Evolutionary conservation across 1,140 invertebrate genomes (phyloP).

Genomic region (Mamestra configurata): DNA sequence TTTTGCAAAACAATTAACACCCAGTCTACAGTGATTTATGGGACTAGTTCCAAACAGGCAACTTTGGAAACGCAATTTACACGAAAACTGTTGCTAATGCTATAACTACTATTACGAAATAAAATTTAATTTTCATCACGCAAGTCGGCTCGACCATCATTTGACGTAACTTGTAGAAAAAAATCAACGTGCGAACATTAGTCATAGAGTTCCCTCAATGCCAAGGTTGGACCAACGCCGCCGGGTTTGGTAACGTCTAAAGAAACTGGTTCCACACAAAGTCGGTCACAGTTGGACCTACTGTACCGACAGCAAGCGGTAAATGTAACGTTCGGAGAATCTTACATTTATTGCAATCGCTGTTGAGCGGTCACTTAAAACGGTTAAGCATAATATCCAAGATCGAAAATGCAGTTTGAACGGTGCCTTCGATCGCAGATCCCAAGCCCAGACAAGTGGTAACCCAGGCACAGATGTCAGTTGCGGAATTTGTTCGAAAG

Average conservation of each 20-base stretch:
- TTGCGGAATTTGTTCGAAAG: no score
- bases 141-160: conserved; percentile 23
- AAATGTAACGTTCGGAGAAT: conserved; percentile 53
- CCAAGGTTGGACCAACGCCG: conserved; percentile 69
- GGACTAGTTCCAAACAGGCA: background rate
- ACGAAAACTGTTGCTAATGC: conserved; percentile 27
- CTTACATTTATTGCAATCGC: conserved; percentile 44
- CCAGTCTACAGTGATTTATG: conserved; percentile 22
- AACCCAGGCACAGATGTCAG: conserved; percentile 52
- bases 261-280: conserved; percentile 68
- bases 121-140: conserved; percentile 49
- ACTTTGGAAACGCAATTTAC: conserved; percentile 4
- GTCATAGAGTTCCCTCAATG: conserved; percentile 77
- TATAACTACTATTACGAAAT: conserved; percentile 43
- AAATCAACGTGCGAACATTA: conserved; percentile 60
- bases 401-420: conserved; percentile 50
- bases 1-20: conserved; percentile 36
- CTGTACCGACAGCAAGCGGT: conserved; percentile 56
- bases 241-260: conserved; percentile 62
- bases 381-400: conserved; percentile 43
- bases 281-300: conserved; percentile 63
- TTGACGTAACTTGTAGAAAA: conserved; percentile 49
- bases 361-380: conserved; percentile 40
- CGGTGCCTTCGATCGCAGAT: conserved; percentile 29
- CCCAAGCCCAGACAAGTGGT: conserved; percentile 27